phyloP scores from a whole-genome alignment of 2,888 invertebrate species.

The Rhogogaster chlorosoma region DNA sequence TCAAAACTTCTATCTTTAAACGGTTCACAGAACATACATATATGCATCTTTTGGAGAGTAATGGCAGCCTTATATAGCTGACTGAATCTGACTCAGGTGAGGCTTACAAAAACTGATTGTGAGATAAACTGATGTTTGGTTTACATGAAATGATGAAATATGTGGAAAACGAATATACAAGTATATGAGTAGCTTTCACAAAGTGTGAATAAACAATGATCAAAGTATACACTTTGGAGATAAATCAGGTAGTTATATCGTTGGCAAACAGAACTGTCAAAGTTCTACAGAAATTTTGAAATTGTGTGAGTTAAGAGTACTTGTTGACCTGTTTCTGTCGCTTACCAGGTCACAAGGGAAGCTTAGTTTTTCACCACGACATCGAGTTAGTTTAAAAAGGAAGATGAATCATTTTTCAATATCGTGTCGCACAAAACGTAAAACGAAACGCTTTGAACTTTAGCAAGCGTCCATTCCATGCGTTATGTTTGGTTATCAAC shows the following conservation, averaged over 20 bases:
- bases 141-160: not conserved
- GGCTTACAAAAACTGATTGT: not conserved
- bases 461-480: not conserved
- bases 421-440: not conserved
- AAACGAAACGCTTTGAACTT: not conserved
- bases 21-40: not conserved
- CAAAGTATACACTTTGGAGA: not conserved
- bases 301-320: not conserved
- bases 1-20: not conserved
- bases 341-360: not conserved
- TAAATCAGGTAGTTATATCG: not conserved
- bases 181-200: not conserved
- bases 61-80: not conserved
- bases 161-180: not conserved
- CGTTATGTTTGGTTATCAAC: not conserved
- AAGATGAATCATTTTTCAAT: not conserved
- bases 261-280: conserved; percentile 18
- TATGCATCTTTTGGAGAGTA: not conserved
- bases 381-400: not conserved
- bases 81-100: not conserved
- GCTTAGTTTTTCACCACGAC: not conserved
- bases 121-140: not conserved
- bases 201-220: not conserved
- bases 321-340: not conserved
- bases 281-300: not conserved